Percentiles rank a stretch among this genome's conserved stretches.
phyloP scores from a whole-genome alignment of 2,797 vertebrate genomes.

The Poeciliopsis gracilis region DNA sequence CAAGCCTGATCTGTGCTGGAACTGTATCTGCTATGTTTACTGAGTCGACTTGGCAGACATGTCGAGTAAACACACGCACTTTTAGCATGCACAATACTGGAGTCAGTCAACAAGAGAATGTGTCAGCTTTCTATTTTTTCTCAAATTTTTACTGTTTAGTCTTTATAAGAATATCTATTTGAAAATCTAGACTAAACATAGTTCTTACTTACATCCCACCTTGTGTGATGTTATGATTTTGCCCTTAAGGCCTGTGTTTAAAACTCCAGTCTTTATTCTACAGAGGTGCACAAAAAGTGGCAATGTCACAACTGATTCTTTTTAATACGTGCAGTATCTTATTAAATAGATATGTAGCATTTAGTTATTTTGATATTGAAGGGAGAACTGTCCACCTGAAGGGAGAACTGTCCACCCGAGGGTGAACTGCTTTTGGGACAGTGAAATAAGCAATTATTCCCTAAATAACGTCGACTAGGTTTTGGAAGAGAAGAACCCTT shows the following conservation, averaged over 20 bases:
- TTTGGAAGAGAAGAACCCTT: slow-evolving; percentile 37
- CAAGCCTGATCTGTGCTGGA: slow-evolving; percentile 46
- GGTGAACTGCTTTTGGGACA: slow-evolving; percentile 3
- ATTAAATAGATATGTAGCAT: background rate
- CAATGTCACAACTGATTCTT: background rate
- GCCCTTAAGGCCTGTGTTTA: background rate
- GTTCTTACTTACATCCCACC: background rate
- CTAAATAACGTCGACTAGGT: slow-evolving; percentile 34
- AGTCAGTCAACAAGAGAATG: slow-evolving; percentile 6
- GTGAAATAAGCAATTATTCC: slow-evolving; percentile 39
- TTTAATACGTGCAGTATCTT: background rate
- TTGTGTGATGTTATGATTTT: background rate
- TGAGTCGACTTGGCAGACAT: slow-evolving; percentile 58
- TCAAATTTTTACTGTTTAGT: slow-evolving; percentile 1
- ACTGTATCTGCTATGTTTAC: slow-evolving; percentile 67
- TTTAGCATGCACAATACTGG: slow-evolving; percentile 6
- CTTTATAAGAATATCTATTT: slow-evolving; percentile 3
- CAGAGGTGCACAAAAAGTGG: slow-evolving; percentile 4
- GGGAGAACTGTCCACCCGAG: slow-evolving; percentile 2
- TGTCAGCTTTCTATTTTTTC: background rate
- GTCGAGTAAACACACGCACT: slow-evolving; percentile 49
- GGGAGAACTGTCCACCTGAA: background rate
- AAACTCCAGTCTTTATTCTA: background rate
- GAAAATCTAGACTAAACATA: background rate
- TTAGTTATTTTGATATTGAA: slow-evolving; percentile 16